phyloP scores from a whole-genome alignment of 2,888 invertebrate genomes.

The Erpobdella octoculata region DNA sequence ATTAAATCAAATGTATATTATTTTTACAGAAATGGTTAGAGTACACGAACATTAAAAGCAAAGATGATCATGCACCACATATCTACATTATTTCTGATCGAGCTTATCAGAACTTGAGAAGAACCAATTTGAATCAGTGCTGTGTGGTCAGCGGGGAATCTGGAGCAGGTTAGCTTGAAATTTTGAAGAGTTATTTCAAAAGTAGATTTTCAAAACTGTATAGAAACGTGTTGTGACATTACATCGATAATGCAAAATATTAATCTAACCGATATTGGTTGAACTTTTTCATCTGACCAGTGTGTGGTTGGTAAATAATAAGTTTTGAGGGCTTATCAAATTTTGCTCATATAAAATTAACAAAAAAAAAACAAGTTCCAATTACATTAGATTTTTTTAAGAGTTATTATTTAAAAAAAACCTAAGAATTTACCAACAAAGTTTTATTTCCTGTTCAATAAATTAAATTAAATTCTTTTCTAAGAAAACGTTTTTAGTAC shows the following conservation, averaged over 20 bases:
- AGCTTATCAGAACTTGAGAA: slow-evolving; percentile 41
- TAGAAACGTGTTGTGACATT: neutral
- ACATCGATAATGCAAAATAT: neutral
- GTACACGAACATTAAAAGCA: slow-evolving; percentile 34
- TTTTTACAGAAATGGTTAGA: slow-evolving; percentile 22
- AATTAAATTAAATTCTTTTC: too few species aligned
- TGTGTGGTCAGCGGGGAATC: slow-evolving; percentile 50
- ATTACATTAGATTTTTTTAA: too few species aligned
- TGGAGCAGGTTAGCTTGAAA: slow-evolving; percentile 42
- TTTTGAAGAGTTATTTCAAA: neutral
- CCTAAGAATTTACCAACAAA: too few species aligned
- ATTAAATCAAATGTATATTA: neutral
- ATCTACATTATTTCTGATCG: slow-evolving; percentile 46
- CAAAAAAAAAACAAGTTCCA: too few species aligned
- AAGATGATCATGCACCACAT: slow-evolving; percentile 42
- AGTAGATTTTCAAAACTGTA: neutral
- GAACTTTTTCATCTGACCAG: too few species aligned
- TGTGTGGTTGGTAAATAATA: too few species aligned
- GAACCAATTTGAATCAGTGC: slow-evolving; percentile 42
- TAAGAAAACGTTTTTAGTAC: too few species aligned
- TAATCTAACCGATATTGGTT: neutral
- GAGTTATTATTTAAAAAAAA: too few species aligned
- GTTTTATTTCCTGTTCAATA: too few species aligned
- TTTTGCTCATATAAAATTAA: too few species aligned
- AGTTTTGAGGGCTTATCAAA: too few species aligned